A percentile compares a stretch with the other conserved stretches of the same genome.
Conservation (phyloP, 2,888 invertebrate species). For the Cantharis flavilabris region DNA sequence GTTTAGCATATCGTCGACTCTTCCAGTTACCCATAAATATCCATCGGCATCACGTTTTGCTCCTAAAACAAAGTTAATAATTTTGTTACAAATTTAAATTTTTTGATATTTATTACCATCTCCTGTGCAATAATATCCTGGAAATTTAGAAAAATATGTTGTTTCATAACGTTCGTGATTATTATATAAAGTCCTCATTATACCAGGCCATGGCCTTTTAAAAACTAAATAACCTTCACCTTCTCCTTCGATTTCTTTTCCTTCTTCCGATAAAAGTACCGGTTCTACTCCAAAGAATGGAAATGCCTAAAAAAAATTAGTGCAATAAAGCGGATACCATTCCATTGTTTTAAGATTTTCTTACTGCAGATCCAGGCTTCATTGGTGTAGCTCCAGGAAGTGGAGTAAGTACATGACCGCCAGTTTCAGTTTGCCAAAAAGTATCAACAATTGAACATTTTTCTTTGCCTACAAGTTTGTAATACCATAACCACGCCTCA, state of each 20-base stretch:
- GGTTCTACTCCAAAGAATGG: slow-evolving; percentile 98
- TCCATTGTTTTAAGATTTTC: slow-evolving; percentile 47
- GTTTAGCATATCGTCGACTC: slow-evolving; percentile 98
- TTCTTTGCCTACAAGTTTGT: slow-evolving; percentile 77
- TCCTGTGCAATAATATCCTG: slow-evolving; percentile 96
- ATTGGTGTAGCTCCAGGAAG: slow-evolving; percentile 94
- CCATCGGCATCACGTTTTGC: slow-evolving; percentile 92
- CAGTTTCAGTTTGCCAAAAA: slow-evolving; percentile 99
- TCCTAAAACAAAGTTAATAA: slow-evolving; percentile 61
- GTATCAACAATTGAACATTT: slow-evolving; percentile 95
- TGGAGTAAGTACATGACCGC: slow-evolving; percentile 95
- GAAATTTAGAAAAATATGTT: slow-evolving; percentile 94
- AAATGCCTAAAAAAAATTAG: slow-evolving; percentile 67
- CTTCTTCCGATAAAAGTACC: slow-evolving; percentile 84
- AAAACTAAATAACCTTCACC: slow-evolving; percentile 97
- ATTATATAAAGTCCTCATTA: slow-evolving; percentile 93
- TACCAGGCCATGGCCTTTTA: slow-evolving; percentile 95
- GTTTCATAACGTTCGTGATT: slow-evolving; percentile 89
- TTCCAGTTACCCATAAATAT: slow-evolving; percentile 94
- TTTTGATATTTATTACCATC: slow-evolving; percentile 72
- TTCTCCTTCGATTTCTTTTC: slow-evolving; percentile 80
- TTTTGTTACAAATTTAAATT: neutral
- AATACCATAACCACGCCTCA: slow-evolving; percentile 98
- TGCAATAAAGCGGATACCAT: neutral
- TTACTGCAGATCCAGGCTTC: slow-evolving; percentile 97